Base-by-base conservation (phyloP, 2,888 invertebrate species). In the Ephialtes manifestator region DNA sequence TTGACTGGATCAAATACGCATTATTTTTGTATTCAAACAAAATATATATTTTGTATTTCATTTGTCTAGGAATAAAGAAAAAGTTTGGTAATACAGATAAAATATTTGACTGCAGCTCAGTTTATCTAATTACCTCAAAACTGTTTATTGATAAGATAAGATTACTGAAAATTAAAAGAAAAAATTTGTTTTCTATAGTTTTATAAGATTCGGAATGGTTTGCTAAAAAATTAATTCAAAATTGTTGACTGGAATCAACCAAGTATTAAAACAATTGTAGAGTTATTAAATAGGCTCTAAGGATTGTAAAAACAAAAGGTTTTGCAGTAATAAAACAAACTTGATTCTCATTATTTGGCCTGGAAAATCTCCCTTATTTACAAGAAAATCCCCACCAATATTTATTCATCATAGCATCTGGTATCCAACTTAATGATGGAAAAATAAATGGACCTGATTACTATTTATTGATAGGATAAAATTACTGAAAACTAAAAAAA, bases 321-420 rank as follows among this genome's bases (percentile, higher is more conserved):
- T 39, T 8, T 35, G 35, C 18, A 65, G 4, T 20, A 78, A 60
- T 43, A 48, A 63, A 39, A 48, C 7, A 28, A 0, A 5, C 24
- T 70, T 18, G 31, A 13, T 46, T 39, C 4, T 39, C 15, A 51
- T 71, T 35, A 24, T 71, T 48, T 20, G 70, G 51, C 28, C 31
- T 24, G 48, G 55, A 78, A 78, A 63, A 28, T 31, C 15, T 51
- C 20, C 60, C 70, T 8, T 13, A 11, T 20, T 60, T 1, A 2
- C 18, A 20, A 70, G 60, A 78, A 35, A 20, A 39, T 67, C 58
- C 35, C 58, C 18, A n/a, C 74, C 65, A 58, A 58, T 58, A 48
- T 70, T 31, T 51, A 28, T 51, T 48, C 1, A 46, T 48, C 48
- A 28, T n/a, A n/a, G n/a, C n/a, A n/a, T n/a, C n/a, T n/a, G n/a